These are phyloP conservation scores for Hirtodrosophila confusa DNA, from an alignment of 2,888 invertebrate species.

Conservation along the genomic window DNA sequence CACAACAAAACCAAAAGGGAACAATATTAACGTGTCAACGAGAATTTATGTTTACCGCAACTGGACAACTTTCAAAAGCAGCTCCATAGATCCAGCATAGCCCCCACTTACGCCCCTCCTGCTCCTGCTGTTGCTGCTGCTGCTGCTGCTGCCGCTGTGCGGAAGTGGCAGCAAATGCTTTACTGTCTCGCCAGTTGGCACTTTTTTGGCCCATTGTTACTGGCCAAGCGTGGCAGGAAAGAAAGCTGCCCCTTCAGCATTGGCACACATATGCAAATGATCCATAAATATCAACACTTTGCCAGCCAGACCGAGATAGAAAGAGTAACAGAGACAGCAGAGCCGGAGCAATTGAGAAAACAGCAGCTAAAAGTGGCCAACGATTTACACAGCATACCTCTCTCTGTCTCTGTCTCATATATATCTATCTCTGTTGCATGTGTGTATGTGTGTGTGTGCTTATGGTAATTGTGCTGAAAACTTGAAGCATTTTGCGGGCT, in stretches of 20 bases:
- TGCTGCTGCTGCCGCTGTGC: conserved; percentile 21
- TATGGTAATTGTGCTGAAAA: conserved; percentile 78
- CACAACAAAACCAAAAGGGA: conserved; percentile 70
- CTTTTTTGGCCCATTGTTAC: conserved; percentile 61
- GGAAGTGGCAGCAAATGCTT: conserved; percentile 78
- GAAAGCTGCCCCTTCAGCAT: conserved; percentile 40
- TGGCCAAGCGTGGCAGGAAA: conserved; percentile 42
- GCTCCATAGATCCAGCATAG: conserved; percentile 58
- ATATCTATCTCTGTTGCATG: conserved; percentile 21
- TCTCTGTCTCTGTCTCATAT: not conserved
- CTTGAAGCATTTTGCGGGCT: conserved; percentile 73
- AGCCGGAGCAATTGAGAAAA: conserved; percentile 60
- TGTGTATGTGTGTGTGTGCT: conserved; percentile 50
- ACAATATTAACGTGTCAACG: conserved; percentile 80
- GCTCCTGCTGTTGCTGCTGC: not conserved
- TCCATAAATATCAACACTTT: conserved; percentile 80
- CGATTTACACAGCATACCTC: conserved; percentile 62
- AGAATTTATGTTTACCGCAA: conserved; percentile 80
- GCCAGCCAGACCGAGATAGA: not conserved
- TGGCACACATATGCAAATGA: conserved; percentile 76
- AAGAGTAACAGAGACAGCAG: conserved; percentile 1
- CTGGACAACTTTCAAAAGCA: conserved; percentile 79
- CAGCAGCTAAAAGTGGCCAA: conserved; percentile 68
- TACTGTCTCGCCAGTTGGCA: conserved; percentile 75
- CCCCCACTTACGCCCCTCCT: conserved; percentile 4